Percentiles rank a stretch among this genome's conserved stretches.
Evolutionary conservation across 1,140 invertebrate genomes (phyloP).

Genomic region (Microplitis mediator): DNA sequence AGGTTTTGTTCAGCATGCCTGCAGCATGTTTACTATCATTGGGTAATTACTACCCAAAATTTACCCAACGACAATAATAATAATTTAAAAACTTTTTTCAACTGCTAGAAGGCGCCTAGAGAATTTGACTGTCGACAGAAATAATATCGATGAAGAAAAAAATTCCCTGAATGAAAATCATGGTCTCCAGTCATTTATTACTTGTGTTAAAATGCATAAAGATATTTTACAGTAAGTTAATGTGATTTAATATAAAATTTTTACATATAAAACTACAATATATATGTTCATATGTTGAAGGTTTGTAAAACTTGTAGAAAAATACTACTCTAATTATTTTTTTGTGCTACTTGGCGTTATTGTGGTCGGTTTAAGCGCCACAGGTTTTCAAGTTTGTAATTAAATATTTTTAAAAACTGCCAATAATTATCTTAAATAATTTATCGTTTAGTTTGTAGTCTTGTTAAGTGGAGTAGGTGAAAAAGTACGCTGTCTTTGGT

Average conservation of each 20-base stretch:
- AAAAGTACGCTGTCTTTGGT: not conserved
- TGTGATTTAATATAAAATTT: too few species aligned
- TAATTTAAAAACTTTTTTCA: not conserved
- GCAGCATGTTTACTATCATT: constrained; percentile 20
- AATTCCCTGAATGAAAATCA: not conserved
- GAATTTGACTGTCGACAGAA: not conserved
- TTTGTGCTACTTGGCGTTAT: too few species aligned
- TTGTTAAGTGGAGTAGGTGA: not conserved
- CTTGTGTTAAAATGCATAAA: not conserved
- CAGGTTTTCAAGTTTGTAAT: too few species aligned
- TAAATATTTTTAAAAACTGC: not conserved
- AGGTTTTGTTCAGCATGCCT: constrained; percentile 23
- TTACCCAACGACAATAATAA: not conserved
- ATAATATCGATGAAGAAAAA: not conserved
- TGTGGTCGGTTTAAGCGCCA: too few species aligned
- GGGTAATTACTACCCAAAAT: not conserved
- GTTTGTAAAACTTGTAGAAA: too few species aligned
- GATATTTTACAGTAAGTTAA: not conserved
- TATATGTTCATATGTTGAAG: not conserved
- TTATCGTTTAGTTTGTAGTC: not conserved
- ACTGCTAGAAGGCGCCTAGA: not conserved
- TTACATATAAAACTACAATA: too few species aligned
- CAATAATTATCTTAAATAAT: not conserved
- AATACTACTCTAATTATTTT: too few species aligned
- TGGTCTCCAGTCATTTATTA: not conserved